Conservation (phyloP, 2,888 invertebrate genomes). For the Torymus auratus region DNA sequence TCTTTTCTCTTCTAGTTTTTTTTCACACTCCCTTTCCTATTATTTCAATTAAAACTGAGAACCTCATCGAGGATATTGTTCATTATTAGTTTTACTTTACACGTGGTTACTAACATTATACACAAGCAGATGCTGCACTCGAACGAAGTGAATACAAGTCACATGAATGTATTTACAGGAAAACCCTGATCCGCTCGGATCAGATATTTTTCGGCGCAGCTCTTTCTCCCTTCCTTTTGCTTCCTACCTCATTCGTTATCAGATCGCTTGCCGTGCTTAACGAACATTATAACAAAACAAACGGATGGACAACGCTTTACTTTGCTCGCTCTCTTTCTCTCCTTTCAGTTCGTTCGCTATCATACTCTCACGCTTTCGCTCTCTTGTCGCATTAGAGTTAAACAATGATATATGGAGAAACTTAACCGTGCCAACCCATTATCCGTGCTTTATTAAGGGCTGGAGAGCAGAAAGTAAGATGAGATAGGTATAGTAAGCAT, state of each 20-base stretch:
- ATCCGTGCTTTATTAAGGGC: conserved; percentile 6
- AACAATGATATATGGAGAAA: conserved; percentile 34
- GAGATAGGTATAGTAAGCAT: too few relatives aligned
- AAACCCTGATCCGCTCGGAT: conserved; percentile 27
- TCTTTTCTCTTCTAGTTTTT: conserved; percentile 3
- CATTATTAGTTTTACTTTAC: conserved; percentile 45
- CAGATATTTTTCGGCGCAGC: conserved; percentile 41
- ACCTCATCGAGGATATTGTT: conserved; percentile 18
- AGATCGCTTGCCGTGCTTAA: conserved; percentile 11
- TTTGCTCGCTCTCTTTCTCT: conserved; percentile 9
- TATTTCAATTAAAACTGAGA: conserved; percentile 17
- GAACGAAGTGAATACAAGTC: conserved; percentile 36
- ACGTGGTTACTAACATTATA: conserved; percentile 51
- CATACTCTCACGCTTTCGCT: conserved; percentile 6
- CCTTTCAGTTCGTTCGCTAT: conserved; percentile 22
- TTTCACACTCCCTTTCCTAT: neutral
- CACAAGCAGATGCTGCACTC: conserved; percentile 51
- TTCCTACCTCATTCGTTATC: neutral
- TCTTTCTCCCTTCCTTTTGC: conserved; percentile 24
- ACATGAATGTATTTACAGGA: conserved; percentile 53
- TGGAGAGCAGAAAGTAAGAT: conserved; percentile 8
- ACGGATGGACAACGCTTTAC: conserved; percentile 12
- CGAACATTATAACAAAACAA: conserved; percentile 19
- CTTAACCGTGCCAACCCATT: conserved; percentile 22
- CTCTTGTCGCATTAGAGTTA: neutral